These are phyloP conservation scores for Tethea ocularis DNA, from an alignment of 2,888 invertebrate genomes.

Conservation along the genomic window DNA sequence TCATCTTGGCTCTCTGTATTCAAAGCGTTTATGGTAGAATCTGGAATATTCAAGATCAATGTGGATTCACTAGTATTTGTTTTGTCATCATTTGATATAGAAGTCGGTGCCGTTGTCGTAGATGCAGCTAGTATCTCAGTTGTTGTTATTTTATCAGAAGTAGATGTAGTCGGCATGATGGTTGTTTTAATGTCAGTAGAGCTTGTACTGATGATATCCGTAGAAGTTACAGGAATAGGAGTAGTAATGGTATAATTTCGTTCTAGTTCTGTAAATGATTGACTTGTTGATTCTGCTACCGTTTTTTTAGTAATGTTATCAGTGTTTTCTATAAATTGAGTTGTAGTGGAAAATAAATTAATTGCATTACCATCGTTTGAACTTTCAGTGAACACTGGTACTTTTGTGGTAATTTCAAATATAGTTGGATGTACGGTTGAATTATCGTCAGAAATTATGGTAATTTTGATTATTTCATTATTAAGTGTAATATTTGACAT, in stretches of 20 bases:
- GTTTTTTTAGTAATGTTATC: background rate
- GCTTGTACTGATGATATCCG: slow-evolving; percentile 2
- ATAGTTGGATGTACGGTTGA: slow-evolving; percentile 39
- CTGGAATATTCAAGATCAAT: slow-evolving; percentile 6
- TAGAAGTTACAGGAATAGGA: background rate
- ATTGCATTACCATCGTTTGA: slow-evolving; percentile 13
- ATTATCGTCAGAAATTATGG: slow-evolving; percentile 48
- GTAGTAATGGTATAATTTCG: background rate
- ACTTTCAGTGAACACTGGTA: slow-evolving; percentile 45
- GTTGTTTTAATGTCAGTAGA: slow-evolving; percentile 15
- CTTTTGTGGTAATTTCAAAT: slow-evolving; percentile 62
- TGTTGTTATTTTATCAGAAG: slow-evolving; percentile 17
- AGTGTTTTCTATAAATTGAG: slow-evolving; percentile 15
- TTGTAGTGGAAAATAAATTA: slow-evolving; percentile 15
- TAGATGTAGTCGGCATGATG: slow-evolving; percentile 23
- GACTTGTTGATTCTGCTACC: background rate
- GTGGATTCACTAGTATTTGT: slow-evolving; percentile 7
- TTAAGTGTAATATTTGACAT: slow-evolving; percentile 22
- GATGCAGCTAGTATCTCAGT: slow-evolving; percentile 10
- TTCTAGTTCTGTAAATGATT: background rate
- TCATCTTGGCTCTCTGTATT: slow-evolving; percentile 32
- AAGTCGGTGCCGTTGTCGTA: slow-evolving; percentile 10
- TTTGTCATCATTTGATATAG: slow-evolving; percentile 12
- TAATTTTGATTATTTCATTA: slow-evolving; percentile 57
- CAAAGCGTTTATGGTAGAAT: slow-evolving; percentile 11